phyloP scores from a whole-genome alignment of 2,888 invertebrate species.

The Ochlodes sylvanus region DNA sequence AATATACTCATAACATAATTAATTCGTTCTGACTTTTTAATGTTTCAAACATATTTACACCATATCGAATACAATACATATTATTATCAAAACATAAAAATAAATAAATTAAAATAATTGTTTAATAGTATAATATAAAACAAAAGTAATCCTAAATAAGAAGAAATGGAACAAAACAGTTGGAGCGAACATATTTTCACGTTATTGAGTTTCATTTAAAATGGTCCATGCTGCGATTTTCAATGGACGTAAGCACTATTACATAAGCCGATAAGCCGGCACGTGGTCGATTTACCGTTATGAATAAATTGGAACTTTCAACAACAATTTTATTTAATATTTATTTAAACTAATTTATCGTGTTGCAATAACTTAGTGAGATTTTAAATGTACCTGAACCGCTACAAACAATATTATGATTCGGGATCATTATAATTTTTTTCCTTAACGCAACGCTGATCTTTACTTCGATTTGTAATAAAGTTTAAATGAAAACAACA shows the following conservation, averaged over 20 bases:
- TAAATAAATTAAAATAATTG: no score
- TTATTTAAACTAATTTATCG: neutral
- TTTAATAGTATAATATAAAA: no score
- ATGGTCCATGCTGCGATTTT: neutral
- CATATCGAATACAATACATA: no score
- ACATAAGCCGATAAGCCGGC: constrained; percentile 41
- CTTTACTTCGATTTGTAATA: neutral
- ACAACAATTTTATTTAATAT: neutral
- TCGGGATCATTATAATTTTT: neutral
- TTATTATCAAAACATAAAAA: no score
- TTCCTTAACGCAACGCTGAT: neutral
- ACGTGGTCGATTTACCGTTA: constrained; percentile 65
- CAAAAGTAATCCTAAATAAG: neutral
- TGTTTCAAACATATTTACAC: no score
- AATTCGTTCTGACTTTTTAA: neutral
- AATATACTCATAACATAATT: neutral
- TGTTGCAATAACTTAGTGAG: neutral
- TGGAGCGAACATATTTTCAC: neutral
- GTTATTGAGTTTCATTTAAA: neutral
- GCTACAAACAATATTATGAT: neutral
- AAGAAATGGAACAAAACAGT: neutral
- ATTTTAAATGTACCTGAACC: neutral
- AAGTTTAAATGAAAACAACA: neutral
- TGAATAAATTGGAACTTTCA: constrained; percentile 56
- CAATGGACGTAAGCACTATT: constrained; percentile 1